Evolutionary conservation across 2,797 vertebrate species (phyloP).

Genomic region (Anguilla pacifica): DNA sequence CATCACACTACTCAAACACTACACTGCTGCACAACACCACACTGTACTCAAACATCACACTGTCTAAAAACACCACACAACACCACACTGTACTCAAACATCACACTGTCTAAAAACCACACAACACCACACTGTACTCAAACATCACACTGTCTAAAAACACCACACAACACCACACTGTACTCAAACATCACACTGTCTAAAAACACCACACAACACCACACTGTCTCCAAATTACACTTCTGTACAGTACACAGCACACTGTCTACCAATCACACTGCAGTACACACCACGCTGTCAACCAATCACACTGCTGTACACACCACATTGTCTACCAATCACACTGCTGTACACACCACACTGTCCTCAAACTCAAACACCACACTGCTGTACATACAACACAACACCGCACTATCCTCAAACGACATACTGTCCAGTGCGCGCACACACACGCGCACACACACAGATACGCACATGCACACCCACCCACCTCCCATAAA

Average conservation of each 20-base stretch:
- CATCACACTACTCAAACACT: background rate
- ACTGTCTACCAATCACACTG: background rate
- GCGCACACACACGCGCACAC: background rate
- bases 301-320: too few species aligned
- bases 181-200: background rate
- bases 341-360: background rate
- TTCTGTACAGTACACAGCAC: background rate
- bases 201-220: too few species aligned
- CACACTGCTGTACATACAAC: background rate
- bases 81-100: too few species aligned
- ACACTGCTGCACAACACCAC: too few species aligned
- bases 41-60: too few species aligned
- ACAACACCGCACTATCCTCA: background rate
- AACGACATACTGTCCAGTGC: background rate
- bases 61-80: too few species aligned
- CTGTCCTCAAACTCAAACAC: too few species aligned
- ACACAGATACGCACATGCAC: background rate
- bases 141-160: too few species aligned
- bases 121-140: too few species aligned
- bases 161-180: background rate
- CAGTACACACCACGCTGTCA: too few species aligned
- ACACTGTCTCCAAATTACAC: background rate
- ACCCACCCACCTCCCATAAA: background rate
- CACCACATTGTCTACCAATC: background rate
- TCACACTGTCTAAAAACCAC: too few species aligned